Evolutionary conservation across 2,113 vertebrate genomes (phyloP).

Genomic region (Pseudopipra pipra): DNA sequence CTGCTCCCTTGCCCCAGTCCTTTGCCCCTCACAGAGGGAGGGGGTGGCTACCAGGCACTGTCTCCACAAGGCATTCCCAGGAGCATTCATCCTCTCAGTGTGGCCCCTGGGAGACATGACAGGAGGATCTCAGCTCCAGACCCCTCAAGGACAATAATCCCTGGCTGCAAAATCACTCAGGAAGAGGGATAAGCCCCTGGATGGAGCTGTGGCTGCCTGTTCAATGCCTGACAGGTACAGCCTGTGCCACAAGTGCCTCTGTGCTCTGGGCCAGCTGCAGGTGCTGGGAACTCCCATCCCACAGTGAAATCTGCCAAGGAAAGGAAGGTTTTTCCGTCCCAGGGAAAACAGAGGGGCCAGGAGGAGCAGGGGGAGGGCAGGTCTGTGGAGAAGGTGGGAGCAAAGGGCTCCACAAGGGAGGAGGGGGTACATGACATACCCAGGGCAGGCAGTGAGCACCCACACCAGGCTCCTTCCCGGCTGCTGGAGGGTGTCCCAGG

Average conservation of each 20-base stretch:
- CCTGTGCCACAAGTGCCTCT: background rate
- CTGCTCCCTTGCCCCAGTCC: background rate
- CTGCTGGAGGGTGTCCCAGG: background rate
- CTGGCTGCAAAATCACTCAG: background rate
- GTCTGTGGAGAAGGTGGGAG: background rate
- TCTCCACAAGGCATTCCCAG: background rate
- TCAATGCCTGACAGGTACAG: background rate
- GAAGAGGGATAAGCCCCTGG: background rate
- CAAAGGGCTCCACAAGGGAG: accelerated
- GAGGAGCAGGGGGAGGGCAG: background rate
- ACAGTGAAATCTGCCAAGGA: background rate
- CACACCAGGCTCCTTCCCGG: background rate
- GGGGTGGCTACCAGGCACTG: background rate
- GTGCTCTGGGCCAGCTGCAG: background rate
- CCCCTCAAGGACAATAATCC: background rate
- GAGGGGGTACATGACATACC: accelerated
- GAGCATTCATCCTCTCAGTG: background rate
- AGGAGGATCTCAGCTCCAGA: background rate
- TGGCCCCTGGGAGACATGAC: background rate
- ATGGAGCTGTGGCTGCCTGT: background rate
- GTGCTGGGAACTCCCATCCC: background rate
- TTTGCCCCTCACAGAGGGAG: background rate
- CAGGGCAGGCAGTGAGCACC: background rate
- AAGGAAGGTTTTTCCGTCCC: background rate
- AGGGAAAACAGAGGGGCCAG: accelerated